Conservation (phyloP, 2,113 vertebrate species). For the Campylomormyrus numenius region DNA sequence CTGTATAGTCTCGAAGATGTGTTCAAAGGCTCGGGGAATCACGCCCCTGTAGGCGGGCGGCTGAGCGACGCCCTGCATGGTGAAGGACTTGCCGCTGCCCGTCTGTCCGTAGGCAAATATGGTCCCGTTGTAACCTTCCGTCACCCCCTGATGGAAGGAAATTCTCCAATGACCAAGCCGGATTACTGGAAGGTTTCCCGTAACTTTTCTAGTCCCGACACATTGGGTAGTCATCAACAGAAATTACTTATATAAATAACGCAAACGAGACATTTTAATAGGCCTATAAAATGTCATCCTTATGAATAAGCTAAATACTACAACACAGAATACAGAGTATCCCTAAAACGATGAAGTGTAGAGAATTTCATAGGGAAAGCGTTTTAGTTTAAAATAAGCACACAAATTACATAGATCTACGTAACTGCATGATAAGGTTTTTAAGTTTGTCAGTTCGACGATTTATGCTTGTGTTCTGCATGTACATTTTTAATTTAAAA, state of each 20-base stretch:
- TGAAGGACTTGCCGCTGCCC: conserved; percentile 86
- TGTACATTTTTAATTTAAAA: not conserved
- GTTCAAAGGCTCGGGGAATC: conserved; percentile 79
- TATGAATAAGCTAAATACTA: not conserved
- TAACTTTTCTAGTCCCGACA: not conserved
- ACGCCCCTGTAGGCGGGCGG: conserved; percentile 68
- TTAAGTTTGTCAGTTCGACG: not conserved
- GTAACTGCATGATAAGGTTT: not conserved
- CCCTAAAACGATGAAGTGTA: not conserved
- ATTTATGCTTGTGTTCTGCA: not conserved
- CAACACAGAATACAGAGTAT: not conserved
- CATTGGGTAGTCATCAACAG: not conserved
- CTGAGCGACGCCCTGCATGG: conserved; percentile 74
- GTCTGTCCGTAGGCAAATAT: conserved; percentile 86
- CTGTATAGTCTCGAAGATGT: conserved; percentile 82
- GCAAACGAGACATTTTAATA: not conserved
- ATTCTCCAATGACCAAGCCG: not conserved
- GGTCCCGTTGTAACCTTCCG: conserved; percentile 83
- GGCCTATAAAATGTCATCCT: not conserved
- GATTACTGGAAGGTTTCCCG: not conserved
- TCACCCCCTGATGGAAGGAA: conserved; percentile 65
- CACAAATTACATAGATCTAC: not conserved
- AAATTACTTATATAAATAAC: not conserved
- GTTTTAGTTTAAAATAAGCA: not conserved
- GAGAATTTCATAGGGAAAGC: not conserved